Evolutionary conservation across 2,113 vertebrate species (phyloP), one percentile per base, ranked within the genome.

Genomic region (Phoenicopterus ruber): DNA sequence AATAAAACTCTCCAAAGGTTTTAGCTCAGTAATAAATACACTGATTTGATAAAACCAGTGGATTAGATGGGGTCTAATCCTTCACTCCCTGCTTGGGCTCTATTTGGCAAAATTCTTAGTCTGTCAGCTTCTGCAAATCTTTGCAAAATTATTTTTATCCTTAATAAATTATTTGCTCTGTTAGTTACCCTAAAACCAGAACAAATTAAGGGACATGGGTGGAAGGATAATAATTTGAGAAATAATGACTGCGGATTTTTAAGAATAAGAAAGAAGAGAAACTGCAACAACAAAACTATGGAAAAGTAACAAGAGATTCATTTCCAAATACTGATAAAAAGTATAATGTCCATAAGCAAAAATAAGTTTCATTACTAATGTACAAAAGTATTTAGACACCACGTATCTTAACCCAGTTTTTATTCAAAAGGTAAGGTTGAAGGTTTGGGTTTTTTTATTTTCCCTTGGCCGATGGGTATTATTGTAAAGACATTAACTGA

Each of bases 151-250:
- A 71, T 94, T 96, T 87, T 95, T 91, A 94, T 85, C 79, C 71
- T 69, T 95, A 90, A 81, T 81, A 95, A 90, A 87, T 91, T 93
- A 86, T 92, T 95, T 97, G 85, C 88, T 91, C 80, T 4, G 5
- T 91, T 93, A 86, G 76, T 81, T 88, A 92, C 77, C 61, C 62
- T 92, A 87, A 96, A 96, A 96, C 63, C 80, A 95, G 86, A 96
- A 91, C 61, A 94, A 94, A 84, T 31, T 63, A 88, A 91, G 61
- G n/a, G 76, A 88, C 61, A n/a, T 84, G 86, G 61, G 40, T 89
- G 50, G 67, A 92, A 88, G 42, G 55, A 86, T 63, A 95, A 83
- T 79, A 92, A 89, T 93, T 72, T 87, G 34, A 81, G 61, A 93
- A 94, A 84, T 61, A 79, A 86, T 36, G 57, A n/a, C 42, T 42